Evolutionary conservation across 2,797 vertebrate genomes (phyloP), one percentile per base, ranked within the genome.

Genomic region (Toxotes lorentzi): DNA sequence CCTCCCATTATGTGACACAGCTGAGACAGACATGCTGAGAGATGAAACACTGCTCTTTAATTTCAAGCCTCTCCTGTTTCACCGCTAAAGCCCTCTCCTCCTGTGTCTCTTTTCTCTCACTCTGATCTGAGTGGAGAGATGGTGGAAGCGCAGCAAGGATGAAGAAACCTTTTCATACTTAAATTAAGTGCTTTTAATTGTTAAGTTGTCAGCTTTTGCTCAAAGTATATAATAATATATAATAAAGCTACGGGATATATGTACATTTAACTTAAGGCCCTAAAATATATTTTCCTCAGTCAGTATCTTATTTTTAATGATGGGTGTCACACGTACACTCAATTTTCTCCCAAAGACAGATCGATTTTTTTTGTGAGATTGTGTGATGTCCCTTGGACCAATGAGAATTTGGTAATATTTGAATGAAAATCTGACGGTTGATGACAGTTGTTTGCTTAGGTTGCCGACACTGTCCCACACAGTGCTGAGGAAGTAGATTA

Each of bases 1-100:
- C 86, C 81, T 83, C 89, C 88, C 80, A 85, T 89, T 90, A 90
- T 86, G 82, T 92, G 91, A 92, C 92, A 91, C 83, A 78, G 84
- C 88, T 57, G 81, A 83, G 89, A 90, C 86, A 86, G 89, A 91
- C 90, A 85, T 32, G 43, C 64, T 38, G 67, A 85, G 89, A 92
- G 84, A 92, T 91, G 86, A 91, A 91, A 92, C 90, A 87, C 87
- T 76, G 79, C 88, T 86, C 88, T 87, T 89, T 91, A 69, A 90
- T 92, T 92, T 92, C 88, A 91, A 90, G 84, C 87, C 71, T 90
- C 90, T 93, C 80, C 79, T 84, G 73, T 93, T 92, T 90, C 90
- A 81, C 81, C 73, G 81, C 80, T 62, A 45, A 74, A 78, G 51
- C 74, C 45, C 58, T 34, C 65, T 51, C 66, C 71, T 73, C 38